Base-by-base conservation (phyloP, 2,888 invertebrate genomes). In the Cephonodes hylas region DNA sequence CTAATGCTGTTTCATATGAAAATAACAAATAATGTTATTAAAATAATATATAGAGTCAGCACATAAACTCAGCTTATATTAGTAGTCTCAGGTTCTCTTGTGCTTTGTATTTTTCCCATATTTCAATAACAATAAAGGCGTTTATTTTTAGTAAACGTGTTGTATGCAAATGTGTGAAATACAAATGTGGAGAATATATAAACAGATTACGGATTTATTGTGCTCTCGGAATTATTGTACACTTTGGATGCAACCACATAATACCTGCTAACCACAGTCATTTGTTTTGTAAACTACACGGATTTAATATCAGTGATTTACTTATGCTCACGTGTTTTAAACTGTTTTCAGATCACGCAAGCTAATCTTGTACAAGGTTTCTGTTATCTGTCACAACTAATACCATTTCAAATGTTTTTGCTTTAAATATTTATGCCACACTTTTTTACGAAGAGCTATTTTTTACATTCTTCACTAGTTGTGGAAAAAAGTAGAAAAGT, bases 261-360 rank as follows among this genome's bases (percentile, higher is more conserved):
- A 18, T 45, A 23, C 20, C 18, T 18, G 10, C 10, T 45, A 46
- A 59, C 53, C 18, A 15, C 18, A 13, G 6, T 46, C 27, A 18
- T 59, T 59, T 46, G 38, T 38, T 23, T 3, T 22, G 27, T 7
- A 59, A 46, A 59, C 20, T 31, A 27, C 27, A 27, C 15, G 3
- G 23, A 45, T n/a, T 22, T 45, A 59, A 59, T 38, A 38, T 3
- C 15, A 15, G 23, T 31, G 34, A 58, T 59, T 23, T 59, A 27
- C 22, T n/a, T 8, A 60, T 48, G 59, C 25, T 63, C 7, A 34
- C 42, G 38, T 23, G 42, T 42, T 60, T 31, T 27, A 46, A 60
- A 60, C 18, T 61, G 13, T 45, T 45, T 57, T 23, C 10, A 58
- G 45, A 61, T 58, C 31, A 10, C 45, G 42, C 22, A 44, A 44